phyloP scores from a whole-genome alignment of 2,888 invertebrate species.

The Pristionchus japonicus region DNA sequence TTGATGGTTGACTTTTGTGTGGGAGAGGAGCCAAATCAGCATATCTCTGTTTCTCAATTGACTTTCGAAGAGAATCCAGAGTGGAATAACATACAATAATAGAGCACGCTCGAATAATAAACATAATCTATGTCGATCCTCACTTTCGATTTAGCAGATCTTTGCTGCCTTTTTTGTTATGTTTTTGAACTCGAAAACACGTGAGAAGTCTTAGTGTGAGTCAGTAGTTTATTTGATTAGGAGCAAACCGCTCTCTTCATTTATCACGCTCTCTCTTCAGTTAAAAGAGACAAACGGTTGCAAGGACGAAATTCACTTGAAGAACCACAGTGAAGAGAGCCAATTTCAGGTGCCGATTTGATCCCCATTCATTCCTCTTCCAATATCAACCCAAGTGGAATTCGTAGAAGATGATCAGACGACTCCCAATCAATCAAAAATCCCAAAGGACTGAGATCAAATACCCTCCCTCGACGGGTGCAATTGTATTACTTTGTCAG shows the following conservation, averaged over 20 bases:
- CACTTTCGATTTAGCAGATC: neutral
- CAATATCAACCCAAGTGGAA: conserved; percentile 62
- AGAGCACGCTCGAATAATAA: neutral
- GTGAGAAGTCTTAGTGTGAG: neutral
- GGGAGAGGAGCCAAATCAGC: neutral
- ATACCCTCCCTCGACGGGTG: neutral
- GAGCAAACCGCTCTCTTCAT: neutral
- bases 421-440: neutral
- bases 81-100: conserved; percentile 7
- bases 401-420: neutral
- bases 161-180: neutral
- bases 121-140: neutral
- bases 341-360: conserved; percentile 53
- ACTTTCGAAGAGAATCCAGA: conserved; percentile 19
- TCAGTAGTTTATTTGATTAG: neutral
- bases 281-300: neutral
- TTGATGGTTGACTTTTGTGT: neutral
- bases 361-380: conserved; percentile 56
- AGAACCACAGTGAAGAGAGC: neutral
- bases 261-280: neutral
- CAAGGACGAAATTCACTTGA: neutral
- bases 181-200: neutral
- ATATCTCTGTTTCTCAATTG: neutral
- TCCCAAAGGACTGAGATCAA: conserved; percentile 10
- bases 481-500: neutral